phyloP scores from a whole-genome alignment of 1,140 invertebrate species.

The Luehdorfia chinensis region DNA sequence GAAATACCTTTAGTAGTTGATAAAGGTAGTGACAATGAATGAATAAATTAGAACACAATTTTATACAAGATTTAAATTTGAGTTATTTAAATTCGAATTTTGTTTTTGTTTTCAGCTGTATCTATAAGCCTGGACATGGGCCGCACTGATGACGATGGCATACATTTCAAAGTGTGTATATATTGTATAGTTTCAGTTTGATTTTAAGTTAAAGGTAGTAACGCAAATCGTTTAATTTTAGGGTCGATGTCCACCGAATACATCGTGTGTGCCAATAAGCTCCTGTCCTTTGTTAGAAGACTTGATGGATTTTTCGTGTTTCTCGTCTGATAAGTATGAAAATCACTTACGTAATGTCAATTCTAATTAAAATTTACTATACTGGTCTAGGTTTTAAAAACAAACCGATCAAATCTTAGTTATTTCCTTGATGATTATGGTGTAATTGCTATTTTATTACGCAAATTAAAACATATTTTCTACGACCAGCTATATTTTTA shows the following conservation, averaged over 20 bases:
- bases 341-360: constrained; percentile 1
- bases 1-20: too few species aligned
- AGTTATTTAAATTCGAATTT: too few species aligned
- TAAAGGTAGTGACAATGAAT: too few species aligned
- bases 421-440: too few species aligned
- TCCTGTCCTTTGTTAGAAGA: constrained; percentile 66
- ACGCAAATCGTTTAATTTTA: constrained; percentile 28
- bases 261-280: constrained; percentile 65
- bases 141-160: constrained; percentile 24
- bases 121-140: constrained; percentile 43
- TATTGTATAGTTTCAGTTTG: neutral
- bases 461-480: too few species aligned
- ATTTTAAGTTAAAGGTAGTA: constrained; percentile 14
- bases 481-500: too few species aligned
- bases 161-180: constrained; percentile 30
- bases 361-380: too few species aligned
- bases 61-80: too few species aligned
- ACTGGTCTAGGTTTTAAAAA: too few species aligned
- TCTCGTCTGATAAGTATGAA: constrained; percentile 69
- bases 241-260: constrained; percentile 59
- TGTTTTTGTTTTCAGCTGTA: constrained; percentile 45
- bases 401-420: too few species aligned
- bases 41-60: too few species aligned
- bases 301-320: constrained; percentile 68
- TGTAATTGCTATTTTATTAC: too few species aligned